Evolutionary conservation across 2,888 invertebrate genomes (phyloP).

Genomic region (Zhuqinia jingwanae): DNA sequence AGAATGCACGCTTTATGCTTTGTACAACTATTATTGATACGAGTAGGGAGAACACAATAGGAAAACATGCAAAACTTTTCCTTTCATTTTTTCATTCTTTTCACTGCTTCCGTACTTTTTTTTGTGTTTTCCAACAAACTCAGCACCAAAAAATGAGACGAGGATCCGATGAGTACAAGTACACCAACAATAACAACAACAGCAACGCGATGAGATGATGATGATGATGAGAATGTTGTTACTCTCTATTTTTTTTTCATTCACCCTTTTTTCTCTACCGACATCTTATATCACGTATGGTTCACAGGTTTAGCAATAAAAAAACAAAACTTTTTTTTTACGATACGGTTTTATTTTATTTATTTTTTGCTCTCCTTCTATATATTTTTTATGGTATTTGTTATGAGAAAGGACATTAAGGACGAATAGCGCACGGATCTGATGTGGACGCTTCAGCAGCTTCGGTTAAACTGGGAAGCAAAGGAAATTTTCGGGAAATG

Average conservation of each 20-base stretch:
- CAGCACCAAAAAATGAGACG: constrained; percentile 41
- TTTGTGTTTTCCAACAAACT: constrained; percentile 46
- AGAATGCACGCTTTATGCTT: neutral
- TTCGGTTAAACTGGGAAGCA: constrained; percentile 73
- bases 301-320: constrained; percentile 30
- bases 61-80: constrained; percentile 61
- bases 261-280: constrained; percentile 45
- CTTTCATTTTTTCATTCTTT: constrained; percentile 67
- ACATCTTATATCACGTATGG: constrained; percentile 49
- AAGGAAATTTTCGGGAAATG: constrained; percentile 74
- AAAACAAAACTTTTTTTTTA: constrained; percentile 52
- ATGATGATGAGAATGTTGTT: constrained; percentile 34
- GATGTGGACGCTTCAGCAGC: constrained; percentile 71
- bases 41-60: constrained; percentile 16
- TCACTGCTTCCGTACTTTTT: constrained; percentile 29
- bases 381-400: neutral
- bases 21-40: constrained; percentile 25
- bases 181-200: neutral
- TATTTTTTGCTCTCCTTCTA: neutral
- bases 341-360: constrained; percentile 24
- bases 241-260: constrained; percentile 41
- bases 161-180: constrained; percentile 18
- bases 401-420: constrained; percentile 25
- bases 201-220: neutral
- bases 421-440: constrained; percentile 50